Base-by-base conservation (phyloP, 2,888 invertebrate species). In the Philopedon plagiatum region DNA sequence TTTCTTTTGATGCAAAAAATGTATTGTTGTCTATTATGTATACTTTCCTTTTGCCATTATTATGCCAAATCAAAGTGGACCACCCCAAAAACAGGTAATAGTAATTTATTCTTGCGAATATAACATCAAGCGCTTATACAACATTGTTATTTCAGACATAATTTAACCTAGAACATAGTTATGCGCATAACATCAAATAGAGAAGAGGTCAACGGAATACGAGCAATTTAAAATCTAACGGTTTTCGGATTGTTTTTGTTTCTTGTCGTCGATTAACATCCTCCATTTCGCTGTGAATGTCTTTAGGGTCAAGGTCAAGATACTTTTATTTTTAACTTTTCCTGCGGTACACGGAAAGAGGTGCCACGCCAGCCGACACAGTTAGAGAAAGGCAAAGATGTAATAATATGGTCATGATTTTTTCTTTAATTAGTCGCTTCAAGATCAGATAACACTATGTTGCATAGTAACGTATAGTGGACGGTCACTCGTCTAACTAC, bases 251-350 rank as follows among this genome's bases (percentile, higher is more conserved):
- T 71, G 71, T 63, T 74, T 74, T 71, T 63, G 77, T 77, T 72
- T 46, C 69, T 60, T 58, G 60, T 75, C 76, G 79, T 78, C 79
- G 79, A 80, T 79, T 70, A 67, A 80, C 80, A 80, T 76, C 77
- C 77, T 78, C 79, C 80, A 80, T 79, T 80, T 80, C 80, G 77
- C 78, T 79, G 79, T 78, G 75, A 76, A 76, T 77, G 76, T 78
- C 79, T 77, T 78, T 74, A 78, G 77, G 79, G 79, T 80, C 80
- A 80, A 80, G 80, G 79, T 79, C 76, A 81, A 81, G 77, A 79
- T 81, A 82, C 82, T 82, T 80, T 82, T 82, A 81, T 81, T 81
- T 81, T 81, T 81, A 81, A 81, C 80, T 81, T 80, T 80, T 80
- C 78, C 80, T 77, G 78, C 70, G 54, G 54, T 63, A 51, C 49